These are phyloP conservation scores for Gallirallus australis DNA, from an alignment of 2,797 vertebrate genomes.

Conservation along the genomic window DNA sequence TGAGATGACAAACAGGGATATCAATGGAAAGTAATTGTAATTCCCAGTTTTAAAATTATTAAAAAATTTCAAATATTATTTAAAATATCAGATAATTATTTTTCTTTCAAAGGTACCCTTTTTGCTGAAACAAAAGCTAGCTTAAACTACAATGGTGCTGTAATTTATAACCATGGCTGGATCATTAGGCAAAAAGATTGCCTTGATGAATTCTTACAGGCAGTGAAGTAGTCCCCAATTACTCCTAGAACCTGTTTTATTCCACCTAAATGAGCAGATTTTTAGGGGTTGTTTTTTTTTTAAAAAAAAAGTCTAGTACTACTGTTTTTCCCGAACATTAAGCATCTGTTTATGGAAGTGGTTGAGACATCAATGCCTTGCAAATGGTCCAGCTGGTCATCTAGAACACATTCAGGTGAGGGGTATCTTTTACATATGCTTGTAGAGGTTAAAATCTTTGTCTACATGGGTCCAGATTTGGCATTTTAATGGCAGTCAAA, in stretches of 20 bases:
- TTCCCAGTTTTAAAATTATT: not conserved
- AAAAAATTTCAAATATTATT: not conserved
- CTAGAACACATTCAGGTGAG: conserved; percentile 21
- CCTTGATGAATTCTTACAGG: conserved; percentile 60
- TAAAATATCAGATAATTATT: not conserved
- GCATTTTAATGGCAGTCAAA: not conserved
- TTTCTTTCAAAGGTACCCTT: not conserved
- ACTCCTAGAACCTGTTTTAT: conserved; percentile 60
- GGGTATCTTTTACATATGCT: not conserved
- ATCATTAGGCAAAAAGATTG: conserved; percentile 65
- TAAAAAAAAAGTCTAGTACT: not conserved
- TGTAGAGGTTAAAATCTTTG: not conserved
- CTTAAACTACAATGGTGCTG: not conserved
- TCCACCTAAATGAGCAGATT: conserved; percentile 43
- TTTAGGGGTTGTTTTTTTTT: not conserved
- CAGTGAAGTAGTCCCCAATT: conserved; percentile 51
- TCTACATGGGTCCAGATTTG: not conserved
- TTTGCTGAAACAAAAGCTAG: conserved; percentile 19
- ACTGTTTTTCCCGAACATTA: conserved; percentile 49
- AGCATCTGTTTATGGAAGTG: conserved; percentile 47
- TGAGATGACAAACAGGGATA: not conserved
- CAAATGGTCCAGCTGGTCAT: conserved; percentile 34
- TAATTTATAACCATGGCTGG: conserved; percentile 34
- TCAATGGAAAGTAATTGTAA: not conserved
- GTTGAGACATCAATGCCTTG: conserved; percentile 21